phyloP scores from a whole-genome alignment of 2,797 vertebrate species.

The Typhlichthys eigenmanni region DNA sequence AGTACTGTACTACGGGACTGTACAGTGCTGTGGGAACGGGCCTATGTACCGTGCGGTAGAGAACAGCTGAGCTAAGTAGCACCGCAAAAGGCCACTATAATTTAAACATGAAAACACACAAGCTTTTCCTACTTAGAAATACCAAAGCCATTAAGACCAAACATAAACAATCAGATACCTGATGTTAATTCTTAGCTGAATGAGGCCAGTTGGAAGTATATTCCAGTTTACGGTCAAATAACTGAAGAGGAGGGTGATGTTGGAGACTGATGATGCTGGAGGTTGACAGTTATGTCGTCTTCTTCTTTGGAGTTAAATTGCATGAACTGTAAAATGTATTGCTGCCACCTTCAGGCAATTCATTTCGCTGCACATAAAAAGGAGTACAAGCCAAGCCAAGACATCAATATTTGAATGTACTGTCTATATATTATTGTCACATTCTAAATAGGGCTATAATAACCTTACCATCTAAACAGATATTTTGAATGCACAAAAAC shows the following conservation, averaged over 20 bases:
- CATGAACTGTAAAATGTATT: too few relatives aligned
- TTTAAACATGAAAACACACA: conserved; percentile 10
- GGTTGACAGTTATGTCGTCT: conserved; percentile 28
- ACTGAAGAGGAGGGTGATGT: conserved; percentile 36
- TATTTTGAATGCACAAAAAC: conserved; percentile 3
- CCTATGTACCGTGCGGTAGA: conserved; percentile 26
- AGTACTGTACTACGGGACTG: not conserved
- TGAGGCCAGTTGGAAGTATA: not conserved
- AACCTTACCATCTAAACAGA: not conserved
- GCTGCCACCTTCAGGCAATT: not conserved
- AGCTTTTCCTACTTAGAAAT: not conserved
- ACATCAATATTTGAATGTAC: too few relatives aligned
- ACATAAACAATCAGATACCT: conserved; percentile 42
- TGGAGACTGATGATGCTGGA: conserved; percentile 68
- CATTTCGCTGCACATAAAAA: not conserved
- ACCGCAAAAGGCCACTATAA: conserved; percentile 1
- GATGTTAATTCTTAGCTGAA: conserved; percentile 25
- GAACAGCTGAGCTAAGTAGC: conserved; percentile 18
- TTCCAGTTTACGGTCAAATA: conserved; percentile 28
- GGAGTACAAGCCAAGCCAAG: too few relatives aligned
- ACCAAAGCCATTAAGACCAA: not conserved
- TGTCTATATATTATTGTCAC: too few relatives aligned
- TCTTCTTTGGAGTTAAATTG: not conserved
- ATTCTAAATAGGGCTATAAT: too few relatives aligned
- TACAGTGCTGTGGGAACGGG: conserved; percentile 55